Conservation (phyloP, 2,797 vertebrate species). For the Apogon talboti region DNA sequence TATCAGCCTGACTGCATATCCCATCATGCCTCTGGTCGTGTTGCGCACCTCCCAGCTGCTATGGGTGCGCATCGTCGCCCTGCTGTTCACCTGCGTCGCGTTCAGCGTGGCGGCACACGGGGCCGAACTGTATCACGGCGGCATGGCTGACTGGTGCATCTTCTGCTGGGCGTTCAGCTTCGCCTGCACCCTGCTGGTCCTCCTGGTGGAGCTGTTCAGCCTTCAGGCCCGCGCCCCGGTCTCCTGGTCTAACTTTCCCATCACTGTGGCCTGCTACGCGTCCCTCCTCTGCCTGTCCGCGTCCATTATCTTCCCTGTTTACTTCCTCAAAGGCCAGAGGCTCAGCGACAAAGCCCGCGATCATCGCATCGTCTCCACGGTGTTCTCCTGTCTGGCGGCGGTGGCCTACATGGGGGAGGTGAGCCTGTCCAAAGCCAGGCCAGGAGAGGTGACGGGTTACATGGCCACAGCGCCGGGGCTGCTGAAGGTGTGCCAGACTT, state of each 20-base stretch:
- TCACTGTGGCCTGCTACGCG: conserved; percentile 88
- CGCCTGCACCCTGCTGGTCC: conserved; percentile 84
- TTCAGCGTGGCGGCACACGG: conserved; percentile 84
- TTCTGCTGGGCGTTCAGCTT: conserved; percentile 94
- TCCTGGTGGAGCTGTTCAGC: conserved; percentile 84
- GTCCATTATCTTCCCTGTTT: conserved; percentile 88
- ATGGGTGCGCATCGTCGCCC: conserved; percentile 84
- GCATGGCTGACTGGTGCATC: conserved; percentile 86
- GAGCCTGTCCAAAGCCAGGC: conserved; percentile 85
- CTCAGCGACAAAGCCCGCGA: rapidly evolving
- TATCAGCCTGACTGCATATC: conserved; percentile 9
- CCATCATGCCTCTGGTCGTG: conserved; percentile 77
- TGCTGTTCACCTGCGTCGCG: conserved; percentile 85
- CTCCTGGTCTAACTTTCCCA: conserved; percentile 92
- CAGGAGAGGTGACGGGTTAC: conserved; percentile 90
- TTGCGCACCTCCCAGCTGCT: conserved; percentile 78
- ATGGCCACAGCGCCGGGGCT: conserved; percentile 91
- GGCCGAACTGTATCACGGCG: rapidly evolving
- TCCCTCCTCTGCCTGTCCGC: conserved; percentile 88
- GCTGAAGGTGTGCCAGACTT: conserved; percentile 92
- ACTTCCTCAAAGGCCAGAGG: conserved; percentile 56
- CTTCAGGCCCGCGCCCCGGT: conserved; percentile 84
- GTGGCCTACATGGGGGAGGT: conserved; percentile 88
- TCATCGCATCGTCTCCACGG: conserved; percentile 80
- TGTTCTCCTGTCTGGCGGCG: conserved; percentile 89